Percentiles rank a stretch among this genome's conserved stretches.
These are phyloP conservation scores for Eilema depressum DNA, from an alignment of 2,888 invertebrate species.

Conservation along the genomic window DNA sequence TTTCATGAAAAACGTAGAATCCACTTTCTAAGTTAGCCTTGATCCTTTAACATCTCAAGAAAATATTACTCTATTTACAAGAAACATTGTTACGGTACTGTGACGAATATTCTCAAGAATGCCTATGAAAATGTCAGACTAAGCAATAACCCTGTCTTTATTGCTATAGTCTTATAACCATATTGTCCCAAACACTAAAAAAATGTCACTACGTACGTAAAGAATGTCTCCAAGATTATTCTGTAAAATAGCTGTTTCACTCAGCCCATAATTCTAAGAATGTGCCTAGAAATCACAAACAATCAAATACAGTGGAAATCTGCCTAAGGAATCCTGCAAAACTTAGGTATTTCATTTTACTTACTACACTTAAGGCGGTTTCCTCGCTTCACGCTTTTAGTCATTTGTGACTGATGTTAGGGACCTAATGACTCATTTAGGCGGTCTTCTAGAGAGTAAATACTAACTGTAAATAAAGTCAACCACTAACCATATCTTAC, in stretches of 20 bases:
- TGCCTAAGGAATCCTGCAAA: no score
- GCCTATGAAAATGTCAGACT: slow-evolving; percentile 49
- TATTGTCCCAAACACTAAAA: slow-evolving; percentile 24
- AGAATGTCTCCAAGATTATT: background rate
- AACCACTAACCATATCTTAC: no score
- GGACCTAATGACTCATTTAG: no score
- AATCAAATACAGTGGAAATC: no score
- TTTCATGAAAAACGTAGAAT: slow-evolving; percentile 18
- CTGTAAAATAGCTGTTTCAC: background rate
- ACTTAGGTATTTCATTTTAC: no score
- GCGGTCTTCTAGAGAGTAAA: no score
- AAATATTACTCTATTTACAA: slow-evolving; percentile 53
- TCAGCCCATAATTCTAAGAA: background rate
- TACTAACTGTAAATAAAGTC: no score
- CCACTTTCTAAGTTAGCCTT: slow-evolving; percentile 34
- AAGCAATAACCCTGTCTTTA: slow-evolving; percentile 47
- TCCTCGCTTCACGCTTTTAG: no score
- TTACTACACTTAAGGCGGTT: no score
- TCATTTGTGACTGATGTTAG: no score
- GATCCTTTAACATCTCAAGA: slow-evolving; percentile 36
- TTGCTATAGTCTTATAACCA: slow-evolving; percentile 32
- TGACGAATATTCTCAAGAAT: slow-evolving; percentile 48
- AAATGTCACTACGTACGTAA: slow-evolving; percentile 6
- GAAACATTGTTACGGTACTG: slow-evolving; percentile 48
- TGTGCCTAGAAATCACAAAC: background rate